Conservation (phyloP, 2,888 invertebrate species). For the Apamea crenata region DNA sequence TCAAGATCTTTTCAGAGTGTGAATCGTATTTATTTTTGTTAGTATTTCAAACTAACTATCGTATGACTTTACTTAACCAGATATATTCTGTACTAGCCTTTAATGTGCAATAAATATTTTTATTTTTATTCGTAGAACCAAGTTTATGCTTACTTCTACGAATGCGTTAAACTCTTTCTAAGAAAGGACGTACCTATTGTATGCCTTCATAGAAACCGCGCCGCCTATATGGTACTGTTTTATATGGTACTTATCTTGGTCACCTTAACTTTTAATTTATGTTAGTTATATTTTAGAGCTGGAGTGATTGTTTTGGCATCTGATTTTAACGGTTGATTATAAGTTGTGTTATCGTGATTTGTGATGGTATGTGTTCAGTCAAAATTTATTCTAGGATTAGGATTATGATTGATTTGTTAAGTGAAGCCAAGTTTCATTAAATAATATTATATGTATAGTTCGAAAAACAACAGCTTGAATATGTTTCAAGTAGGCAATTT, state of each 20-base stretch:
- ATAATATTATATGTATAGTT: neutral
- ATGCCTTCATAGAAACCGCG: constrained; percentile 37
- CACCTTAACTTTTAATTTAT: constrained; percentile 38
- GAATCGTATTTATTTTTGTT: neutral
- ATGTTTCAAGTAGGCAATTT: constrained; percentile 1
- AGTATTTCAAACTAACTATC: neutral
- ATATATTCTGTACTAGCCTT: constrained; percentile 5
- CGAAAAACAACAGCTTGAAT: neutral
- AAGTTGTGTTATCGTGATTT: neutral
- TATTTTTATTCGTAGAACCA: constrained; percentile 14
- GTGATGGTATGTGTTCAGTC: neutral
- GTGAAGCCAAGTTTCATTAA: neutral
- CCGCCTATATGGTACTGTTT: constrained; percentile 29
- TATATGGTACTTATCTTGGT: constrained; percentile 41
- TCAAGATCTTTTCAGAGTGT: neutral
- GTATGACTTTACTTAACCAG: neutral
- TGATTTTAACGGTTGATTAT: constrained; percentile 26
- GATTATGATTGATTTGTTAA: neutral
- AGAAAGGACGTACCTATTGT: constrained; percentile 38
- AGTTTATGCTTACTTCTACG: constrained; percentile 28
- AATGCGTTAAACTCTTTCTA: constrained; percentile 53
- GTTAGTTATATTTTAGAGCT: constrained; percentile 39
- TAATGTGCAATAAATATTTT: constrained; percentile 9
- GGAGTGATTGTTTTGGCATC: constrained; percentile 31
- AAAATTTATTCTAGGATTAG: neutral